A percentile compares a stretch with the other conserved stretches of the same genome.
Evolutionary conservation across 2,888 invertebrate genomes (phyloP).

Genomic region (Noctua fimbriata): DNA sequence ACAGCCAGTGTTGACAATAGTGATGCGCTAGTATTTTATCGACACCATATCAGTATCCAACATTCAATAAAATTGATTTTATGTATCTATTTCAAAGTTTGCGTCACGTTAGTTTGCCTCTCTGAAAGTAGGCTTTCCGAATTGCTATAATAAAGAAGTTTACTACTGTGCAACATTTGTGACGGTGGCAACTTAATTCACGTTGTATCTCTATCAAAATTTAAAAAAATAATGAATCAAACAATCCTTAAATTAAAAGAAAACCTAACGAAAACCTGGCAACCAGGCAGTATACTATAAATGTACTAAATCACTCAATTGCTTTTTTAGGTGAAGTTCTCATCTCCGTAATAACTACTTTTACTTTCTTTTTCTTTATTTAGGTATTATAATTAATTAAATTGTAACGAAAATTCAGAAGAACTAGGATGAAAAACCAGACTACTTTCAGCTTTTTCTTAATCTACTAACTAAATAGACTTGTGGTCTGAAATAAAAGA

Average conservation of each 20-base stretch:
- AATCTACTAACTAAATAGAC: not conserved
- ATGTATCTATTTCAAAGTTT: not conserved
- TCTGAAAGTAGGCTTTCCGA: not conserved
- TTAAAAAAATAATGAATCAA: not conserved
- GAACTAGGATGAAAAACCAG: not conserved
- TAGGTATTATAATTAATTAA: too few species aligned
- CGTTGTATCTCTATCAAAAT: not conserved
- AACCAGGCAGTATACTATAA: not conserved
- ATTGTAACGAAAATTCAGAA: not conserved
- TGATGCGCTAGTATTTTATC: not conserved
- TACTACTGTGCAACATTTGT: not conserved
- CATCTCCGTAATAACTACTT: not conserved
- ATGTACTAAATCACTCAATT: not conserved
- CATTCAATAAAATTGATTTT: not conserved
- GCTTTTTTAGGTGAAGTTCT: not conserved
- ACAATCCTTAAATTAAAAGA: not conserved
- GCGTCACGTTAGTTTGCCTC: not conserved
- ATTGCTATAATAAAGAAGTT: not conserved
- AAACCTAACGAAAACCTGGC: not conserved
- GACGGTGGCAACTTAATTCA: not conserved
- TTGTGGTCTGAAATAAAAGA: too few species aligned
- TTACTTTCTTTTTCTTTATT: too few species aligned
- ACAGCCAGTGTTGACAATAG: not conserved
- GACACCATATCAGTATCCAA: not conserved
- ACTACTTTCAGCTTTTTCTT: not conserved